Evolutionary conservation across 1,140 invertebrate species (phyloP).

Genomic region (Polypedilum vanderplanki): DNA sequence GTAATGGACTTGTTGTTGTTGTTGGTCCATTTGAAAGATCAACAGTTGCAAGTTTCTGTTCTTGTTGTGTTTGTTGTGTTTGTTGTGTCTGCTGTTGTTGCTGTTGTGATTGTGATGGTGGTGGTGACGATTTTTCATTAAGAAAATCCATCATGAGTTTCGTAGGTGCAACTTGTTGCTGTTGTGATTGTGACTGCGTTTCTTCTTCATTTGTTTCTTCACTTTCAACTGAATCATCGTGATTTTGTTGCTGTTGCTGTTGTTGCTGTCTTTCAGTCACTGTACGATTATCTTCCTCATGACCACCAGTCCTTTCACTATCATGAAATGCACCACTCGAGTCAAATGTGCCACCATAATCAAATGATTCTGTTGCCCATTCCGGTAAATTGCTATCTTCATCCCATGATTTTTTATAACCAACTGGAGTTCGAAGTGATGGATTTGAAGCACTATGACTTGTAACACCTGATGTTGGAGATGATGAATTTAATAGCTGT

Average conservation of each 20-base stretch:
- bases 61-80: neutral
- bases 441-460: neutral
- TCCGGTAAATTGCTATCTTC: conserved; percentile 60
- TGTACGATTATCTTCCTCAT: conserved; percentile 38
- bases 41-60: neutral
- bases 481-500: conserved; percentile 30
- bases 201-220: neutral
- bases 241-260: conserved; percentile 31
- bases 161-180: conserved; percentile 25
- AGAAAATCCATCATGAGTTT: conserved; percentile 32
- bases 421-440: neutral
- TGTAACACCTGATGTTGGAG: conserved; percentile 29
- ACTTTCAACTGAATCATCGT: neutral
- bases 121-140: conserved; percentile 33
- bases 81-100: conserved; percentile 29
- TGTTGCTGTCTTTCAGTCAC: conserved; percentile 31
- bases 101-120: conserved; percentile 32
- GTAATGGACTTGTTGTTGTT: conserved; percentile 25
- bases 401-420: conserved; percentile 44
- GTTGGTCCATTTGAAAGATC: conserved; percentile 13
- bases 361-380: conserved; percentile 66
- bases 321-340: conserved; percentile 75
- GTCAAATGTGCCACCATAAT: conserved; percentile 79
- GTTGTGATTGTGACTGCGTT: neutral
- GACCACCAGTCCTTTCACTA: conserved; percentile 50